Conservation (phyloP, 2,888 invertebrate genomes). For the Arge pagana region DNA sequence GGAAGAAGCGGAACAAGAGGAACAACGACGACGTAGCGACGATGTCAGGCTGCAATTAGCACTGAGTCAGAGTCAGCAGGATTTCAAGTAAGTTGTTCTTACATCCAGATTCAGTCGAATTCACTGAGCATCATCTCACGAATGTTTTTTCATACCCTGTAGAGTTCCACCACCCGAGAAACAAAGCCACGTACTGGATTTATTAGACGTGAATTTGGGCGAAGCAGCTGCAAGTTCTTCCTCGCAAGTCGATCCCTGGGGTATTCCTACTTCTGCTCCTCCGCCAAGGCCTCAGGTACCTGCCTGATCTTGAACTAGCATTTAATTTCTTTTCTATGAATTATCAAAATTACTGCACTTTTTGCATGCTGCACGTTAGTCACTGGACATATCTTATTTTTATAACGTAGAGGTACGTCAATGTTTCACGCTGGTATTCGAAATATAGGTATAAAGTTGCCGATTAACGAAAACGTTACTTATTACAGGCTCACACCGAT, state of each 20-base stretch:
- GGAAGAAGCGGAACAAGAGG: slow-evolving; percentile 97
- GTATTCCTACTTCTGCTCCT: slow-evolving; percentile 63
- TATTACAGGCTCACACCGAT: slow-evolving; percentile 60
- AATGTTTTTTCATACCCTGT: not conserved
- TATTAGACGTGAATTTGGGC: slow-evolving; percentile 80
- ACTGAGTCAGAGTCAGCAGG: slow-evolving; percentile 91
- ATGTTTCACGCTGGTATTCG: not conserved
- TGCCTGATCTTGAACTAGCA: slow-evolving; percentile 28
- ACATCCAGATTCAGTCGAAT: too few relatives aligned
- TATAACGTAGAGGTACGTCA: slow-evolving; percentile 41
- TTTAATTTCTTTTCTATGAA: slow-evolving; percentile 29
- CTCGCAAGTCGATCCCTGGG: slow-evolving; percentile 78
- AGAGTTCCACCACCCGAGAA: slow-evolving; percentile 55
- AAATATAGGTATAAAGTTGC: not conserved
- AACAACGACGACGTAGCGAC: slow-evolving; percentile 90
- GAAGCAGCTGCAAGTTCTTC: slow-evolving; percentile 63
- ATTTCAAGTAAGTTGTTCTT: slow-evolving; percentile 82
- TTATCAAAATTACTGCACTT: slow-evolving; percentile 16
- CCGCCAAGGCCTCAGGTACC: slow-evolving; percentile 64
- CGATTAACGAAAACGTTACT: not conserved
- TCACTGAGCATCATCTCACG: too few relatives aligned
- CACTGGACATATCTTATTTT: slow-evolving; percentile 51
- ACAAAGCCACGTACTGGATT: slow-evolving; percentile 79
- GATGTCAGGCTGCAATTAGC: slow-evolving; percentile 96
- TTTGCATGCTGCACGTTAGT: slow-evolving; percentile 39